Evolutionary conservation across 2,113 vertebrate species (phyloP), one percentile per base, ranked within the genome.

Genomic region (Phrynocephalus versicolor): DNA sequence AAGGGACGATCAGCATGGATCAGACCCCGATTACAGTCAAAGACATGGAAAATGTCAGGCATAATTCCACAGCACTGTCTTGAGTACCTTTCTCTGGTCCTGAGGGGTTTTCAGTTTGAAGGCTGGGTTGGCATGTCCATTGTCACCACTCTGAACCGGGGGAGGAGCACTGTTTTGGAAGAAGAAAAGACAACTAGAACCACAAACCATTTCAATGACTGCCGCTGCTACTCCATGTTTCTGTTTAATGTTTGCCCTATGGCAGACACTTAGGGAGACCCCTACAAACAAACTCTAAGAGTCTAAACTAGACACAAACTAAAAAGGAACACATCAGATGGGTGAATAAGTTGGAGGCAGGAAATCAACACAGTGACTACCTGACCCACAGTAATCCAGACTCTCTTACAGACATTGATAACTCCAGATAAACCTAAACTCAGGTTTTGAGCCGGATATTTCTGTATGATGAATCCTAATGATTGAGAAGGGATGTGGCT

Each of bases 111-210:
- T 98, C 86, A 97, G 64, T 88, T 97, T 96, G 96, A 98, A 99
- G 16, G 97, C 96, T 72, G 97, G 98, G 94, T 98, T 99, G 88
- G 97, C 79, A 0, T 99, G 98, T 45, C 97, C 97, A 1, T 84
- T 95, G 81, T 87, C 91, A 6, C 85, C 89, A 88, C 88, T 93
- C 30, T 93, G 84, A 88, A 85, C 79, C 23, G 89, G 57, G 72
- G 92, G 94, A 88, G 95, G 89, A 35, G 92, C 69, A 72, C 94
- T 94, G 1, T 95, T 97, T 85, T n/a, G 41, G 82, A 84, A 1
- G 0, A 90, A 45, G 75, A 58, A 81, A 88, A 75, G 23, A 85
- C 58, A 76, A 55, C 15, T 25, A 58, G 39, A 27, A 64, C 7
- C 14, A 83, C 15, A 1, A 21, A 33, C 88, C 86, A 90, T 65